Evolutionary conservation across 2,797 vertebrate species (phyloP).

Genomic region (Chromobotia macracanthus): DNA sequence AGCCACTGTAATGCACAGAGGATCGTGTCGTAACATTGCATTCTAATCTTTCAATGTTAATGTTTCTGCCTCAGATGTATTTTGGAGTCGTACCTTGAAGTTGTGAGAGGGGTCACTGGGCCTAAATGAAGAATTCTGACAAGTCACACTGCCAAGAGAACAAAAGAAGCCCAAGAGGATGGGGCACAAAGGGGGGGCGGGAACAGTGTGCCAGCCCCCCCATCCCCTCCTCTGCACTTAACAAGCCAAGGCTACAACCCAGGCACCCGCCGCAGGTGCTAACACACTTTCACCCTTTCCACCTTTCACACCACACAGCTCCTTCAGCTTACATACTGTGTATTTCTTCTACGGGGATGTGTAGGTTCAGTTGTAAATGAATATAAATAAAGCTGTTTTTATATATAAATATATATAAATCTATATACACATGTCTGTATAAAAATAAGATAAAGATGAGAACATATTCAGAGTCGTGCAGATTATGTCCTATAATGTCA

Average conservation of each 20-base stretch:
- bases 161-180: slow-evolving; percentile 65
- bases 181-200: slow-evolving; percentile 33
- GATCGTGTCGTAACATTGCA: not conserved
- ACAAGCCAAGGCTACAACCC: slow-evolving; percentile 56
- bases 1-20: not conserved
- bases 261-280: slow-evolving; percentile 73
- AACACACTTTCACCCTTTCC: slow-evolving; percentile 76
- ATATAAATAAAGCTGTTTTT: slow-evolving; percentile 93
- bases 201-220: slow-evolving; percentile 21
- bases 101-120: slow-evolving; percentile 59
- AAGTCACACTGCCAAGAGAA: slow-evolving; percentile 81
- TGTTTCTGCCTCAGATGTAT: slow-evolving; percentile 10
- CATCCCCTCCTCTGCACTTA: slow-evolving; percentile 11
- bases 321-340: slow-evolving; percentile 88
- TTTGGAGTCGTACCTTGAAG: slow-evolving; percentile 51
- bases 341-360: slow-evolving; percentile 90
- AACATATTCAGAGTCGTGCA: slow-evolving; percentile 86
- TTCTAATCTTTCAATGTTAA: not conserved
- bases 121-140: slow-evolving; percentile 66
- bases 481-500: slow-evolving; percentile 83
- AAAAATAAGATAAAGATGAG: slow-evolving; percentile 82
- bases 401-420: slow-evolving; percentile 60
- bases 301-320: slow-evolving; percentile 91
- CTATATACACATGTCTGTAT: slow-evolving; percentile 70
- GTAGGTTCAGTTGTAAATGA: slow-evolving; percentile 96